Evolutionary conservation across 2,888 invertebrate genomes (phyloP), one percentile per base, ranked within the genome.

Genomic region (Gymnoscelis rufifasciata): DNA sequence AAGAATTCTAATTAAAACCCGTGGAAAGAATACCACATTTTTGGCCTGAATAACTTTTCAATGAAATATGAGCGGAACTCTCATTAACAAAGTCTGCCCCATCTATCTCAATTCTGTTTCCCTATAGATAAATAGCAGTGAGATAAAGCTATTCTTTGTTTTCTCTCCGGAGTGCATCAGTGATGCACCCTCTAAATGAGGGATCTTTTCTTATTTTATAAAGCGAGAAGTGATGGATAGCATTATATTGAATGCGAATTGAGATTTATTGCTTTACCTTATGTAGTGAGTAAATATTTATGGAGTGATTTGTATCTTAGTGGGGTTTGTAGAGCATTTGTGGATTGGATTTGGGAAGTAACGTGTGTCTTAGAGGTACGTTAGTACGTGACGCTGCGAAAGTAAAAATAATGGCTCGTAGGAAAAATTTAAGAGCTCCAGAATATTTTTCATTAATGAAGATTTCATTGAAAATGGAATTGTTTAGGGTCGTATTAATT

Each of bases 181-280:
- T 54, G 64, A 84, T 84, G 81, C 83, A 84, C 86, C 84, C 84
- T 68, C 68, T 49, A 64, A 64, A 62, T 67, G 63, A 62, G 62
- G 52, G 54, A 43, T 60, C 62, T 68, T 67, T 66, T 68, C 62
- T 63, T 67, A 64, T 69, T 74, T 71, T 70, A 68, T 68, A 68
- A 66, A 69, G 68, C 71, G 71, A 7, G 19, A 62, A 59, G 67
- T 75, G 74, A 77, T 76, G 64, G 68, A 79, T 78, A 69, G 58
- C 63, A 72, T 75, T 27, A 68, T 71, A 78, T 72, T 72, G 75
- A 67, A 64, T 66, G 62, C 47, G 66, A 73, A 80, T 76, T 74
- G 71, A 75, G 74, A 83, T 80, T 78, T 75, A 82, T 74, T 62
- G 48, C 47, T 35, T 38, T 44, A 51, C 47, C 58, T 65, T 59